A percentile compares a stretch with the other conserved stretches of the same genome.
These are phyloP conservation scores for Paramuricea clavata DNA, from an alignment of 92 coral and sea anemone genomes.

Conservation along the genomic window DNA sequence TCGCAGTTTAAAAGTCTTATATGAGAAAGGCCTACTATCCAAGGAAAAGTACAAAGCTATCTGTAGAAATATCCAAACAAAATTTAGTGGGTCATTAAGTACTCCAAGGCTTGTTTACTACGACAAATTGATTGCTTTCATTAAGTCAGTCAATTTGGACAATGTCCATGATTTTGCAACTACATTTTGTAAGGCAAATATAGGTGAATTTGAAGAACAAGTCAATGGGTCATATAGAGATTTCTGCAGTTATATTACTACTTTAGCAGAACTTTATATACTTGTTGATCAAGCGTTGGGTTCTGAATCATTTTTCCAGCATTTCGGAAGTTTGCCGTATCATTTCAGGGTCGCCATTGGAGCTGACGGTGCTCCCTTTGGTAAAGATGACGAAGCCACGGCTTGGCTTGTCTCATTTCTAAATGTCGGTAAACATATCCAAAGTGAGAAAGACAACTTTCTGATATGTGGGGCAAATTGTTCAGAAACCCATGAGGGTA, in stretches of 20 bases:
- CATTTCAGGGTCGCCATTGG: conserved; percentile 72
- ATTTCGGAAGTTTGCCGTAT: conserved; percentile 64
- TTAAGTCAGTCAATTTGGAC: conserved; percentile 40
- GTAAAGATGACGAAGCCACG: conserved; percentile 71
- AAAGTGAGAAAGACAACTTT: conserved; percentile 65
- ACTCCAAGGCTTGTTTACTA: conserved; percentile 64
- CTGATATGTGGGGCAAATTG: conserved; percentile 74
- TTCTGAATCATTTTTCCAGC: conserved; percentile 44
- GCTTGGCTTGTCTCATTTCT: conserved; percentile 69
- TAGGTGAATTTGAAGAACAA: conserved; percentile 41
- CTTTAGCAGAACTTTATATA: conserved; percentile 67
- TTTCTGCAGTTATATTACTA: conserved; percentile 53
- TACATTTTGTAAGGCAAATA: neutral
- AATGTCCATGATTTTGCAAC: conserved; percentile 44
- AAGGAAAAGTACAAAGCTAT: conserved; percentile 75
- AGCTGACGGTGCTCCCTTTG: conserved; percentile 71
- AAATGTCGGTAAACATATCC: conserved; percentile 61
- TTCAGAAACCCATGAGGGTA: conserved; percentile 56
- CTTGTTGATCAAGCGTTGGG: conserved; percentile 56
- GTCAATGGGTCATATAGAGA: conserved; percentile 73
- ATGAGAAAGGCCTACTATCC: conserved; percentile 66
- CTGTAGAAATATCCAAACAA: conserved; percentile 50
- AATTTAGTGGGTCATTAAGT: conserved; percentile 5
- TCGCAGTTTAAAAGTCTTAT: conserved; percentile 62
- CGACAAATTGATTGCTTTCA: conserved; percentile 58